These are phyloP conservation scores for Oplegnathus fasciatus DNA, from an alignment of 2,113 vertebrate species.

Conservation along the genomic window DNA sequence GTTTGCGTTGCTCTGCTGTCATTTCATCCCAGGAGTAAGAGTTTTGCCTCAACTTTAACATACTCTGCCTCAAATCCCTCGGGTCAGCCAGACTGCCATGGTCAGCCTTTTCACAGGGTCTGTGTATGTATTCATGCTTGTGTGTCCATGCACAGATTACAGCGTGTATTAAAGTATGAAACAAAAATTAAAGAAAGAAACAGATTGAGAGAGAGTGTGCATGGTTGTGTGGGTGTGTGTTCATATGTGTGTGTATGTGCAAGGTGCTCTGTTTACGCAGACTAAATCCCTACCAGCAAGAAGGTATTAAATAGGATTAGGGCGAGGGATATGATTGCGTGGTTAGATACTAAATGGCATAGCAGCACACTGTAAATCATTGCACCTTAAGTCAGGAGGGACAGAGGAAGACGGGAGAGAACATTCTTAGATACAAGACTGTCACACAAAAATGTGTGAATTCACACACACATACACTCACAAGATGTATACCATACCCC, in stretches of 20 bases:
- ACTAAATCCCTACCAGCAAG: slow-evolving; percentile 80
- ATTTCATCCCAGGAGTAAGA: slow-evolving; percentile 29
- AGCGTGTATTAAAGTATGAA: slow-evolving; percentile 57
- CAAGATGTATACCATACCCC: slow-evolving; percentile 62
- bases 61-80: not conserved
- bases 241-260: slow-evolving; percentile 30
- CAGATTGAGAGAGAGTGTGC: slow-evolving; percentile 58
- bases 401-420: slow-evolving; percentile 51
- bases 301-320: slow-evolving; percentile 83
- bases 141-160: slow-evolving; percentile 42
- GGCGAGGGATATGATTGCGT: slow-evolving; percentile 74
- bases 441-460: slow-evolving; percentile 63
- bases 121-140: slow-evolving; percentile 9
- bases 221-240: slow-evolving; percentile 43
- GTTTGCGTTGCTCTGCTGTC: slow-evolving; percentile 35
- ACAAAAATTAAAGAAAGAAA: slow-evolving; percentile 59
- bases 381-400: slow-evolving; percentile 76
- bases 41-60: slow-evolving; percentile 38
- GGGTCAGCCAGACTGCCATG: not conserved
- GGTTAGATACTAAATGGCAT: slow-evolving; percentile 77
- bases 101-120: slow-evolving; percentile 35
- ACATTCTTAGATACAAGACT: slow-evolving; percentile 61
- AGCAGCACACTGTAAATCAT: slow-evolving; percentile 77
- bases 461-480: slow-evolving; percentile 39
- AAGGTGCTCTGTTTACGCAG: slow-evolving; percentile 78